These are phyloP conservation scores for Urechis unicinctus DNA, from an alignment of 2,888 invertebrate species.

Conservation along the genomic window DNA sequence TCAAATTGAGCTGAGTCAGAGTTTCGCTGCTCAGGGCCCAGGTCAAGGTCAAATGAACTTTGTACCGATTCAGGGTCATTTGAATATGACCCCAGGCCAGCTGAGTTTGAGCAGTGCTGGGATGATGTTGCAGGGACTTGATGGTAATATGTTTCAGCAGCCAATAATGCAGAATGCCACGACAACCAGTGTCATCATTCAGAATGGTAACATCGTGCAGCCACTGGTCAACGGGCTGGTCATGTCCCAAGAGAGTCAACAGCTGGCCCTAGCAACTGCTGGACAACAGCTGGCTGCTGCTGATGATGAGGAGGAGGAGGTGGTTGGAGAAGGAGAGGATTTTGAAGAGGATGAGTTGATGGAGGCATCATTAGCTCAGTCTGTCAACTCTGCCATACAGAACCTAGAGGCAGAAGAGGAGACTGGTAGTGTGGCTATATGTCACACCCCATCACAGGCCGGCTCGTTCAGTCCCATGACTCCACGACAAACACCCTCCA, in stretches of 20 bases:
- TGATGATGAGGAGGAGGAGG: background rate
- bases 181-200: background rate
- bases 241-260: background rate
- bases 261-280: too few relatives aligned
- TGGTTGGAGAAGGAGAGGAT: background rate
- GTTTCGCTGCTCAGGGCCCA: background rate
- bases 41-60: background rate
- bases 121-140: background rate
- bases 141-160: background rate
- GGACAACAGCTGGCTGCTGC: background rate
- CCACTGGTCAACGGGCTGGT: conserved; percentile 3
- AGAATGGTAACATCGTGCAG: conserved; percentile 1
- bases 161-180: background rate
- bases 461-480: too few relatives aligned
- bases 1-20: background rate
- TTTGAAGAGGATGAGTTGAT: background rate
- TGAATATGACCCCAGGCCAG: background rate
- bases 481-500: too few relatives aligned
- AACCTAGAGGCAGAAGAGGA: background rate
- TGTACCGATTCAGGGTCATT: background rate
- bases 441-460: too few relatives aligned
- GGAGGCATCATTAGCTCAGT: background rate
- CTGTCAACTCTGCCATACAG: background rate
- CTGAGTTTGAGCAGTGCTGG: background rate
- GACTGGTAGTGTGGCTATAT: too few relatives aligned